Evolutionary conservation across 2,888 invertebrate genomes (phyloP).

Genomic region (Andrena praecox): DNA sequence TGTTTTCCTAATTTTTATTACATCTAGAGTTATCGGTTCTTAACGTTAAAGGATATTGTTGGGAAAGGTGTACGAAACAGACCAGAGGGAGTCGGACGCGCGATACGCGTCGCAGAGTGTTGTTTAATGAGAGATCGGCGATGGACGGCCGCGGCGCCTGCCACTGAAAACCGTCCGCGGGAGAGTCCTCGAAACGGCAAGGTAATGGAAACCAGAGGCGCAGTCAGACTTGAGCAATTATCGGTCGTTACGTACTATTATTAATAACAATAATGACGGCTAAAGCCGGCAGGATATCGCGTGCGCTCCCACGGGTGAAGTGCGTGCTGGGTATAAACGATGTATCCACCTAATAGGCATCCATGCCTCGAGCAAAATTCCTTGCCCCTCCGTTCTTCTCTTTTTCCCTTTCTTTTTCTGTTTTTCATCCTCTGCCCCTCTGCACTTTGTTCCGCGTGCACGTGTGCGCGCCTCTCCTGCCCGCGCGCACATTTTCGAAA

Average conservation of each 20-base stretch:
- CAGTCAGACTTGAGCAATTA: conserved; percentile 84
- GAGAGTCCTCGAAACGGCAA: conserved; percentile 41
- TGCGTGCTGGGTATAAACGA: conserved; percentile 83
- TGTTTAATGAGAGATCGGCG: neutral
- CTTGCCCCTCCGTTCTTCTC: conserved; percentile 58
- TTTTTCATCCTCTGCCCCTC: conserved; percentile 30
- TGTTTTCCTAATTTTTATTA: too few species aligned
- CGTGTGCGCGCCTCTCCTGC: conserved; percentile 6
- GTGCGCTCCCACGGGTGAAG: conserved; percentile 85
- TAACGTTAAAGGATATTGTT: neutral
- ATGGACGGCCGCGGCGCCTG: neutral
- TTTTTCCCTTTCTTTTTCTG: conserved; percentile 12
- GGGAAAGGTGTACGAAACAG: neutral
- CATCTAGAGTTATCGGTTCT: neutral
- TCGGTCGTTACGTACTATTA: conserved; percentile 83
- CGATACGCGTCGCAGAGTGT: neutral
- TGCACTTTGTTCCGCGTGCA: conserved; percentile 48
- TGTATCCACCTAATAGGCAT: conserved; percentile 83
- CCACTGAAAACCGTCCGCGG: neutral
- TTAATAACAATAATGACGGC: conserved; percentile 83
- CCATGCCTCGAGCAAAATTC: conserved; percentile 83
- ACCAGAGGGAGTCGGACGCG: neutral
- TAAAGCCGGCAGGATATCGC: conserved; percentile 79
- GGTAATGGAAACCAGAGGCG: conserved; percentile 82
- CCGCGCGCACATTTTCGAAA: conserved; percentile 56